Conservation (phyloP, 2,888 invertebrate genomes). For the Parelbella ahira region DNA sequence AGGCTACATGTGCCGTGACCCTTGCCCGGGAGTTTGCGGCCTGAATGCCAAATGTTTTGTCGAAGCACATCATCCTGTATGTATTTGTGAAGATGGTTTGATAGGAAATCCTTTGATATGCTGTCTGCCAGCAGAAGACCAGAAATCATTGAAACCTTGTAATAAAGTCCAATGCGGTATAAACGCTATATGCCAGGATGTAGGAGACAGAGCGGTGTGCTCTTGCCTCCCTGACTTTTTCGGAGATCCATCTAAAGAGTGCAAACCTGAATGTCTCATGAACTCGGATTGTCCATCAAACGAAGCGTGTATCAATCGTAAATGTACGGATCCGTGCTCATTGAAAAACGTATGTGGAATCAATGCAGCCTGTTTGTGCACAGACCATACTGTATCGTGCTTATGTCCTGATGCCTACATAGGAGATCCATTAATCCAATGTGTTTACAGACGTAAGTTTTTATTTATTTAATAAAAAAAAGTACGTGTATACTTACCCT, state of each 20-base stretch:
- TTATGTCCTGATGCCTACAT: slow-evolving; percentile 87
- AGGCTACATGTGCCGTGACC: slow-evolving; percentile 89
- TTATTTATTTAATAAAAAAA: too few species aligned
- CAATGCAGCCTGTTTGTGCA: slow-evolving; percentile 88
- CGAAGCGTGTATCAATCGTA: slow-evolving; percentile 87
- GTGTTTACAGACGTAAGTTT: slow-evolving; percentile 80
- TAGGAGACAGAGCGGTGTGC: slow-evolving; percentile 86
- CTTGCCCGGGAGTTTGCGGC: slow-evolving; percentile 91
- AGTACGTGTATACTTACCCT: too few species aligned
- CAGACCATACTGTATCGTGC: slow-evolving; percentile 91
- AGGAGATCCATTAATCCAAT: slow-evolving; percentile 90
- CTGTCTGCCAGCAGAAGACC: slow-evolving; percentile 83
- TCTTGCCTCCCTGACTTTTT: slow-evolving; percentile 87
- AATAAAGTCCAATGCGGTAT: slow-evolving; percentile 87
- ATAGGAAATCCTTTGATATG: slow-evolving; percentile 89
- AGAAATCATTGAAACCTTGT: slow-evolving; percentile 83
- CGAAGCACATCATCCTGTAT: slow-evolving; percentile 89
- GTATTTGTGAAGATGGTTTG: slow-evolving; percentile 85
- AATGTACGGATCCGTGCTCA: slow-evolving; percentile 87
- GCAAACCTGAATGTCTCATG: slow-evolving; percentile 88
- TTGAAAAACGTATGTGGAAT: slow-evolving; percentile 87
- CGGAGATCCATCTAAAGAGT: slow-evolving; percentile 89
- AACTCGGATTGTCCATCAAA: slow-evolving; percentile 89
- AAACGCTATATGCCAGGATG: slow-evolving; percentile 88
- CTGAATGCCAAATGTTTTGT: slow-evolving; percentile 86